Percentiles rank a stretch among this genome's conserved stretches.
phyloP scores from a whole-genome alignment of 2,113 vertebrate species.

The Colistium nudipinnis region DNA sequence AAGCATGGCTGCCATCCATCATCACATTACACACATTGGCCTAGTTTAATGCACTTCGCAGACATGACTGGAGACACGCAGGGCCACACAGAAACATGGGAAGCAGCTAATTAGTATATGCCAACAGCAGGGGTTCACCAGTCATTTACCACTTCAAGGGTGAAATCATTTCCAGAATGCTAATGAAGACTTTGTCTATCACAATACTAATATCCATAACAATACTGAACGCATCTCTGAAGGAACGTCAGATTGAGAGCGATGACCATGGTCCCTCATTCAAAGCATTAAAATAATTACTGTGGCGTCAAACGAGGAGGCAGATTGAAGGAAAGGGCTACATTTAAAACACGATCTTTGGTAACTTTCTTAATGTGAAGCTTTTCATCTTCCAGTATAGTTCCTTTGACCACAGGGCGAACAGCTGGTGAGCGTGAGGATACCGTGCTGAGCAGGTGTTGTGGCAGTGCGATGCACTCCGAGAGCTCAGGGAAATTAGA shows the following conservation, averaged over 20 bases:
- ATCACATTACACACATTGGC: conserved; percentile 69
- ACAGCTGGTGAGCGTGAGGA: conserved; percentile 57
- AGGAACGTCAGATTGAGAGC: conserved; percentile 14
- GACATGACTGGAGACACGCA: conserved; percentile 62
- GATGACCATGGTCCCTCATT: background rate
- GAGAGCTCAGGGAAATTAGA: conserved; percentile 33
- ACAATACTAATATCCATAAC: conserved; percentile 44
- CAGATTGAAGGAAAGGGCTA: background rate
- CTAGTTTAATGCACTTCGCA: conserved; percentile 75
- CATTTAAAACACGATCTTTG: conserved; percentile 4
- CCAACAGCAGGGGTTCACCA: conserved; percentile 63
- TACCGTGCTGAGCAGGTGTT: conserved; percentile 37
- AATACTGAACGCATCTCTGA: conserved; percentile 12
- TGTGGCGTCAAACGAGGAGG: conserved; percentile 1
- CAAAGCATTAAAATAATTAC: conserved; percentile 17
- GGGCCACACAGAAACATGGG: conserved; percentile 68
- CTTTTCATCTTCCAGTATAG: conserved; percentile 27
- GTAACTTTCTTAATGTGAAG: conserved; percentile 4
- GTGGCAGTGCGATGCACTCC: conserved; percentile 23
- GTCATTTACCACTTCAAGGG: conserved; percentile 65
- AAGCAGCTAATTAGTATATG: conserved; percentile 73
- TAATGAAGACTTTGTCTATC: conserved; percentile 65
- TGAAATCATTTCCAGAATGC: conserved; percentile 51
- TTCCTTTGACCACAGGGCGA: conserved; percentile 36
- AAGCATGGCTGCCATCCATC: conserved; percentile 72